A percentile compares a stretch with the other conserved stretches of the same genome.
phyloP scores from a whole-genome alignment of 2,797 vertebrate genomes.

The Serranus cabrilla region DNA sequence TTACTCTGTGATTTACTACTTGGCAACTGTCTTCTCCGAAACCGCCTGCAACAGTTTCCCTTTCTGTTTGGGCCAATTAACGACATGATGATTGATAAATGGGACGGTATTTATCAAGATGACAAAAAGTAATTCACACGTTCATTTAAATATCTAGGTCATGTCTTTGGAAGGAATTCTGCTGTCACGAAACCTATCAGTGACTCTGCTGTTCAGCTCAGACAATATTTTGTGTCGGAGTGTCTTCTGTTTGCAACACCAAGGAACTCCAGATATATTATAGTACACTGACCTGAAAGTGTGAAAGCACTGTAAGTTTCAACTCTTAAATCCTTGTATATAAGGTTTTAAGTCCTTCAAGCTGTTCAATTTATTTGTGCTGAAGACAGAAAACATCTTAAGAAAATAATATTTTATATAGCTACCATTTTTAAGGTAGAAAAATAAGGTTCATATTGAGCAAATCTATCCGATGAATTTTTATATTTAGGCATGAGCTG shows the following conservation, averaged over 20 bases:
- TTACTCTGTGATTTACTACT: slow-evolving; percentile 68
- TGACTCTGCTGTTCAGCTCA: not conserved
- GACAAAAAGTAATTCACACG: slow-evolving; percentile 18
- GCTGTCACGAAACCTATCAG: not conserved
- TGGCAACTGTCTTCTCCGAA: slow-evolving; percentile 58
- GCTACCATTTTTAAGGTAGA: not conserved
- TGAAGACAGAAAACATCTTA: not conserved
- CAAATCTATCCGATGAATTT: no score
- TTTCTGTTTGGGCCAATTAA: slow-evolving; percentile 20
- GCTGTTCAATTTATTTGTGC: no score
- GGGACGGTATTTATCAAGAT: slow-evolving; percentile 20
- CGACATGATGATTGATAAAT: slow-evolving; percentile 46
- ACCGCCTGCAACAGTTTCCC: slow-evolving; percentile 51
- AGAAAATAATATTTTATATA: not conserved
- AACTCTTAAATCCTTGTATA: not conserved
- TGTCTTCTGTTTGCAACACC: not conserved
- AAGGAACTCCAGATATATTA: not conserved
- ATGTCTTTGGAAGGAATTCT: slow-evolving; percentile 20
- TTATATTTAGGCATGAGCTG: no score
- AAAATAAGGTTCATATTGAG: no score
- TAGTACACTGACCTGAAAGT: not conserved
- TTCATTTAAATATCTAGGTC: slow-evolving; percentile 25
- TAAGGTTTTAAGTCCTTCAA: not conserved
- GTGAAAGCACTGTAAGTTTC: not conserved
- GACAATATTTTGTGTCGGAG: not conserved